Percentiles rank a stretch among this genome's conserved stretches.
These are phyloP conservation scores for Eubasilissa regina DNA, from an alignment of 1,140 invertebrate species.

Conservation along the genomic window DNA sequence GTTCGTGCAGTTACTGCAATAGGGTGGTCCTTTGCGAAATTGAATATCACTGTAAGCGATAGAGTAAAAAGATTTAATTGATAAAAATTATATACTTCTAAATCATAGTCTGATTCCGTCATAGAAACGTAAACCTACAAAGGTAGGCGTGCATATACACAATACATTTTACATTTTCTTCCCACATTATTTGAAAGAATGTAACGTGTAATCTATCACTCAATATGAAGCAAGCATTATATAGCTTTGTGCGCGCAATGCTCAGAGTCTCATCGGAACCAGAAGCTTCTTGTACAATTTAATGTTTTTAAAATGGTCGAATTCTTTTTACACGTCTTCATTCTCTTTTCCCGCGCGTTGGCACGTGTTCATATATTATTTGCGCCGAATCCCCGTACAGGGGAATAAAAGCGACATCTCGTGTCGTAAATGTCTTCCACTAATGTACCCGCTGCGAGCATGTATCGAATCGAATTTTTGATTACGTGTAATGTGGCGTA, in stretches of 20 bases:
- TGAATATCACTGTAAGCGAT: no score
- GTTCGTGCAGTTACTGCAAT: no score
- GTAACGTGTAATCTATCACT: neutral
- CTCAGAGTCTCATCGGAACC: neutral
- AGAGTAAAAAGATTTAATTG: no score
- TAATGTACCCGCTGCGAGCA: constrained; percentile 8
- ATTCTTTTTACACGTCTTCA: constrained; percentile 8
- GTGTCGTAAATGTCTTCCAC: constrained; percentile 12
- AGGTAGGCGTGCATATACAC: no score
- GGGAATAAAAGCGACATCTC: constrained; percentile 16
- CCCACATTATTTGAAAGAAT: no score
- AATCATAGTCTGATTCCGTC: no score
- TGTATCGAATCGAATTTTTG: constrained; percentile 25
- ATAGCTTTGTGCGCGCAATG: neutral
- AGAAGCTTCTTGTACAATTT: constrained; percentile 20
- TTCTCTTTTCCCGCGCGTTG: constrained; percentile 23
- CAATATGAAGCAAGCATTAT: neutral
- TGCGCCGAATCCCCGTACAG: constrained; percentile 13
- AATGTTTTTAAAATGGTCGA: constrained; percentile 31
- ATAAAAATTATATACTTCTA: no score
- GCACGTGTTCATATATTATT: neutral
- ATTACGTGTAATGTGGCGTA: neutral
- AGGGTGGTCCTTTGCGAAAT: no score
- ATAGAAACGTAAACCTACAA: no score
- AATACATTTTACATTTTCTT: no score